Conservation (phyloP, 2,113 vertebrate genomes). For the Menura novaehollandiae region DNA sequence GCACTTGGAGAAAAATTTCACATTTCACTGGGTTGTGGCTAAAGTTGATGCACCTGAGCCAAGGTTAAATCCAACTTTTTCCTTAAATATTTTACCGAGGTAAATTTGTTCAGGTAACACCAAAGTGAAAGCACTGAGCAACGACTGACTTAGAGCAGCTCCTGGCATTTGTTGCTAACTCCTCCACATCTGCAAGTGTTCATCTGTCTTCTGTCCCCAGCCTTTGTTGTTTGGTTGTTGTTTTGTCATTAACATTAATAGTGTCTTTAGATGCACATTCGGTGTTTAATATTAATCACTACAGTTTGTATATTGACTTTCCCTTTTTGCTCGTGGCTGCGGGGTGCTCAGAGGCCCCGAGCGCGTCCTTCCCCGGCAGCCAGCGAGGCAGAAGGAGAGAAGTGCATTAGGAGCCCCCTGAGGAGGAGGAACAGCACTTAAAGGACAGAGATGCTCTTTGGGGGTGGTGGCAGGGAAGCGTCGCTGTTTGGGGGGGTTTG, state of each 20-base stretch:
- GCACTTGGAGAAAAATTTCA: neutral
- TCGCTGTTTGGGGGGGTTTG: neutral
- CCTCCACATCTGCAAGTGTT: neutral
- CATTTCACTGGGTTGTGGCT: neutral
- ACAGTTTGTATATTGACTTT: neutral
- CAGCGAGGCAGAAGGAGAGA: slow-evolving; percentile 20
- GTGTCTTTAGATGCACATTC: neutral
- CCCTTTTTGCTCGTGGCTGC: neutral
- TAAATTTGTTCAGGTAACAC: neutral
- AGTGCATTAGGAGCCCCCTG: slow-evolving; percentile 45
- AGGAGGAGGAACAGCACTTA: neutral
- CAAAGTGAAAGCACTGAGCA: neutral
- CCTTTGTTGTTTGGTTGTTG: neutral
- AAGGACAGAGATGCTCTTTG: neutral
- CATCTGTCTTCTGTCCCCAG: neutral
- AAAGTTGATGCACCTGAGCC: neutral
- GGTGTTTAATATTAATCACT: neutral
- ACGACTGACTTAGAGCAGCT: neutral
- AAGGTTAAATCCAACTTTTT: neutral
- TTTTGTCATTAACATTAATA: neutral
- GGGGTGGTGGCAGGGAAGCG: fast-evolving
- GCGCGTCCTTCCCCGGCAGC: neutral
- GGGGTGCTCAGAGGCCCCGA: neutral
- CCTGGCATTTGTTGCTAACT: fast-evolving
- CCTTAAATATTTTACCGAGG: neutral